These are phyloP conservation scores for Capitulum mitella DNA, from an alignment of 2,888 invertebrate species.

Conservation along the genomic window DNA sequence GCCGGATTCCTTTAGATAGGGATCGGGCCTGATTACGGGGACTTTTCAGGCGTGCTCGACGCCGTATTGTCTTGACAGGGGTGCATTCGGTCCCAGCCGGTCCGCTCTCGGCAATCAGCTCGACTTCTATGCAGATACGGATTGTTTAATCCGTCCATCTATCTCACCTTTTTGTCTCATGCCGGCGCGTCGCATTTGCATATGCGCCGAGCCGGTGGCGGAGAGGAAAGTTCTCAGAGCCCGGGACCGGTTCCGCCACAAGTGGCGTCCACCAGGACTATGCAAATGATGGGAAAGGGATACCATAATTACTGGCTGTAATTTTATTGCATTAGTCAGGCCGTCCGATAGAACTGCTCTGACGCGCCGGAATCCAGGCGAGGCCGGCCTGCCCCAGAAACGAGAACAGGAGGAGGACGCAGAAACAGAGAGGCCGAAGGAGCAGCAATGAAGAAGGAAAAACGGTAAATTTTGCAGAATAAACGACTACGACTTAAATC, in stretches of 20 bases:
- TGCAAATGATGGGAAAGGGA: slow-evolving; percentile 19
- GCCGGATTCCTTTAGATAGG: slow-evolving; percentile 15
- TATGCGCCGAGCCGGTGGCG: background rate
- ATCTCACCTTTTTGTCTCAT: slow-evolving; percentile 23
- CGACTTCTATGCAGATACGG: slow-evolving; percentile 20
- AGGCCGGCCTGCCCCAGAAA: too few relatives aligned
- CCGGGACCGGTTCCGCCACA: slow-evolving; percentile 6
- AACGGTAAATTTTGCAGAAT: too few relatives aligned
- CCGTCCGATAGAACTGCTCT: background rate
- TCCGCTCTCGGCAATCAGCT: background rate
- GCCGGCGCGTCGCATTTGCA: slow-evolving; percentile 13
- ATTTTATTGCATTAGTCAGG: slow-evolving; percentile 14
- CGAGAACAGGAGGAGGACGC: too few relatives aligned
- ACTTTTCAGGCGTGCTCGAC: background rate
- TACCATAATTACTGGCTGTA: slow-evolving; percentile 12
- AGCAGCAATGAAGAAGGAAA: background rate
- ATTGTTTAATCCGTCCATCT: slow-evolving; percentile 23
- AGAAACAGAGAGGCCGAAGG: background rate
- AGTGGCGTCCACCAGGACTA: background rate
- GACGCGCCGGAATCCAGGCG: background rate
- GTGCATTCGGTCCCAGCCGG: background rate
- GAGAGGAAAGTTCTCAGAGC: background rate
- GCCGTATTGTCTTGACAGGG: background rate
- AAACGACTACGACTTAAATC: too few relatives aligned
- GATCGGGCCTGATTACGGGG: background rate